phyloP scores from a whole-genome alignment of 2,888 invertebrate species.

The Aquatica leii region DNA sequence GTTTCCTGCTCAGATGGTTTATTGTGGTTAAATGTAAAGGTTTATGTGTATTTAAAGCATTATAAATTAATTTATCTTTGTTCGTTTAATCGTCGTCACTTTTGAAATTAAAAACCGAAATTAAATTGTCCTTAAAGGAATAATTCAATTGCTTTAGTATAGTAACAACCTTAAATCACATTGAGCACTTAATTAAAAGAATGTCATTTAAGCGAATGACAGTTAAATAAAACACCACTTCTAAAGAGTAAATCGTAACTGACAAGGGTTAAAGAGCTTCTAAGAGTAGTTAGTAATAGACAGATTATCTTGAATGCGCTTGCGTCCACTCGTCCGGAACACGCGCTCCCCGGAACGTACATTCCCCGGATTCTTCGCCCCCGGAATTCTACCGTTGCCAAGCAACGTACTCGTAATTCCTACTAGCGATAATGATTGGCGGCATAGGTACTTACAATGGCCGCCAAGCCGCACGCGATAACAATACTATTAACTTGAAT shows the following conservation, averaged over 20 bases:
- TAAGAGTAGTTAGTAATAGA: slow-evolving; percentile 28
- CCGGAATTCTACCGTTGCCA: slow-evolving; percentile 54
- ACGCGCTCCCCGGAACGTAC: slow-evolving; percentile 33
- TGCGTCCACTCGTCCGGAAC: slow-evolving; percentile 52
- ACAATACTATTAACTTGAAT: slow-evolving; percentile 52
- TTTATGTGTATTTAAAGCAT: too few relatives aligned
- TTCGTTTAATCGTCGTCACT: too few relatives aligned
- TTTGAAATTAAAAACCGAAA: too few relatives aligned
- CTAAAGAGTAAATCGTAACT: slow-evolving; percentile 25
- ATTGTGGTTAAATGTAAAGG: too few relatives aligned
- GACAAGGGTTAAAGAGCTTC: slow-evolving; percentile 33
- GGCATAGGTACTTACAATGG: slow-evolving; percentile 60
- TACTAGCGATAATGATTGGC: slow-evolving; percentile 61
- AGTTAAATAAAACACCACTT: slow-evolving; percentile 16
- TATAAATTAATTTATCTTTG: too few relatives aligned
- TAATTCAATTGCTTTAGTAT: too few relatives aligned
- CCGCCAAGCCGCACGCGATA: slow-evolving; percentile 58
- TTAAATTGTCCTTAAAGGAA: too few relatives aligned
- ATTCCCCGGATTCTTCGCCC: slow-evolving; percentile 17
- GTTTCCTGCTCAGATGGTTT: too few relatives aligned
- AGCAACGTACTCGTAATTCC: slow-evolving; percentile 61
- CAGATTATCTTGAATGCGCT: slow-evolving; percentile 45
- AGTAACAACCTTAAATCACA: not conserved
- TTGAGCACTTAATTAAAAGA: too few relatives aligned
- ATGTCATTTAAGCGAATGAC: slow-evolving; percentile 13